phyloP scores from a whole-genome alignment of 2,888 invertebrate species.

The Platynereis dumerilii region DNA sequence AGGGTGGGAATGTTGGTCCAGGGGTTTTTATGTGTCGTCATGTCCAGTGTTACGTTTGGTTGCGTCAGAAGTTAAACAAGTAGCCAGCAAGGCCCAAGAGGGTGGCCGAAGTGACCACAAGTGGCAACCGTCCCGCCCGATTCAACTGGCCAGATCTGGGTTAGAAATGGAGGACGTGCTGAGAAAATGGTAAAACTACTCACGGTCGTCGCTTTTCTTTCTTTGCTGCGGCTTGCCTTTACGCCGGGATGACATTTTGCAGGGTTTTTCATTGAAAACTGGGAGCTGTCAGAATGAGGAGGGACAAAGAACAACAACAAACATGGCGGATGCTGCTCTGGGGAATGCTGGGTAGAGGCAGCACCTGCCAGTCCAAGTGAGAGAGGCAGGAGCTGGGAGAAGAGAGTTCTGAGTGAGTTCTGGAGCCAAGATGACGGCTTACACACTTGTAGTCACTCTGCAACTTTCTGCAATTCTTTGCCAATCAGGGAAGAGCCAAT shows the following conservation, averaged over 20 bases:
- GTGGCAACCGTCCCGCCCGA: constrained; percentile 9
- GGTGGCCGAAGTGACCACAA: constrained; percentile 14
- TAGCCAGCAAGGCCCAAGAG: too few species aligned
- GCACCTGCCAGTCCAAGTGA: constrained; percentile 15
- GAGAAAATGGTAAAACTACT: constrained; percentile 24
- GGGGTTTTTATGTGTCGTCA: too few species aligned
- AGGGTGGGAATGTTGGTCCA: too few species aligned
- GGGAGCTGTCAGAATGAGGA: constrained; percentile 26
- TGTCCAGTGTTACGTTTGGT: too few species aligned
- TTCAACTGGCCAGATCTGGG: constrained; percentile 4
- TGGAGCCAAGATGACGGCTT: too few species aligned
- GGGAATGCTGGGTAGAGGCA: constrained; percentile 25
- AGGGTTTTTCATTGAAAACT: constrained; percentile 34
- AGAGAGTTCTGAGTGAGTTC: too few species aligned
- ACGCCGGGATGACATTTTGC: constrained; percentile 60
- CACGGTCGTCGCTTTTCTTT: constrained; percentile 29
- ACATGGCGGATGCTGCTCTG: constrained; percentile 25
- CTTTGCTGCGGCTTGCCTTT: constrained; percentile 64
- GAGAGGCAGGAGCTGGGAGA: too few species aligned
- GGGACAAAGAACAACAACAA: constrained; percentile 34
- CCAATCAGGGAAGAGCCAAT: too few species aligned
- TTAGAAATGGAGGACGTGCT: constrained; percentile 13
- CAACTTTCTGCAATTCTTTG: too few species aligned
- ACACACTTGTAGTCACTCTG: too few species aligned
- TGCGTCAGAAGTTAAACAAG: too few species aligned